These are phyloP conservation scores for Andrena trimmerana DNA, from an alignment of 2,888 invertebrate species.

Conservation along the genomic window DNA sequence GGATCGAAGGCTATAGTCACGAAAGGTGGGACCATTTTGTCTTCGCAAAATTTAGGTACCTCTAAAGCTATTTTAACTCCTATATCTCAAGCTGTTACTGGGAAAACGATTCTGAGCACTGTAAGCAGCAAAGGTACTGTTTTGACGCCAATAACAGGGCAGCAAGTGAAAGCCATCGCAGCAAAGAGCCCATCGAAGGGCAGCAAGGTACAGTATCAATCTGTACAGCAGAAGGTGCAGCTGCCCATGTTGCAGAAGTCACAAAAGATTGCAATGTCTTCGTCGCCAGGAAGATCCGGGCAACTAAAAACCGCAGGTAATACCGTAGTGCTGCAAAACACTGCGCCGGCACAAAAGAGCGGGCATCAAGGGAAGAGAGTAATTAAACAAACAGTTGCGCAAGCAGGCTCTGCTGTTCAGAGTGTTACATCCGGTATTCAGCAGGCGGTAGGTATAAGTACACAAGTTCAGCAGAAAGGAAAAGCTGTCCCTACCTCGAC, in stretches of 20 bases:
- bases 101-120: conserved; percentile 75
- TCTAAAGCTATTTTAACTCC: conserved; percentile 77
- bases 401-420: conserved; percentile 64
- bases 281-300: conserved; percentile 79
- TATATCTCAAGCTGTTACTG: conserved; percentile 73
- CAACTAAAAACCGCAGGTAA: conserved; percentile 84
- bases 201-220: conserved; percentile 79
- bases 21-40: conserved; percentile 76
- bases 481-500: conserved; percentile 61
- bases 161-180: conserved; percentile 83
- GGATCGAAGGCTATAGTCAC: conserved; percentile 78
- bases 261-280: conserved; percentile 77
- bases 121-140: conserved; percentile 79
- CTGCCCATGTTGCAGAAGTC: conserved; percentile 82
- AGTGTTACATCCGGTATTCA: conserved; percentile 62
- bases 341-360: conserved; percentile 63
- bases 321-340: conserved; percentile 76
- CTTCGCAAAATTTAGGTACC: conserved; percentile 72
- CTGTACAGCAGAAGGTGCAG: conserved; percentile 77
- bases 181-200: conserved; percentile 77
- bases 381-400: conserved; percentile 67
- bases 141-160: conserved; percentile 83
- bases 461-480: conserved; percentile 70
- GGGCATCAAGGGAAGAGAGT: conserved; percentile 71
- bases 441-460: conserved; percentile 52